Evolutionary conservation across 2,113 vertebrate genomes (phyloP).

Genomic region (Salvelinus namaycush): DNA sequence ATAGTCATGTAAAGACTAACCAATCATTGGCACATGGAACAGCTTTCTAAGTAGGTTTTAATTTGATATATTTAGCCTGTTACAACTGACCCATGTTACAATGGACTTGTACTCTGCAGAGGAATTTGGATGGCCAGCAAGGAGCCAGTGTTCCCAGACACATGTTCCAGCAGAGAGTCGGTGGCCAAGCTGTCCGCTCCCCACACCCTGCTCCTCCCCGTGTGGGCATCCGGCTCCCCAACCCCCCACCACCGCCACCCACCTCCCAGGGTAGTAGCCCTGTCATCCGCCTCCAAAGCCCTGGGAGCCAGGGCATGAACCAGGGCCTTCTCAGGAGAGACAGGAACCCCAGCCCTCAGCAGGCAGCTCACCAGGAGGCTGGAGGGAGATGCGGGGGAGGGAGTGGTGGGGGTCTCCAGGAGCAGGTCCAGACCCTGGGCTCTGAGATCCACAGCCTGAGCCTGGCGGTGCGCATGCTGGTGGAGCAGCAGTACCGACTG

Average conservation of each 20-base stretch:
- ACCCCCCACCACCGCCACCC: slow-evolving; percentile 38
- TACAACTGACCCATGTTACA: not conserved
- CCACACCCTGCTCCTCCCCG: slow-evolving; percentile 60
- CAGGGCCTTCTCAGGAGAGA: slow-evolving; percentile 35
- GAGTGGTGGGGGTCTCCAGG: slow-evolving; percentile 25
- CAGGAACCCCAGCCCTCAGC: slow-evolving; percentile 52
- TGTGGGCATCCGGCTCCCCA: slow-evolving; percentile 63
- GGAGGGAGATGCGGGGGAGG: slow-evolving; percentile 11
- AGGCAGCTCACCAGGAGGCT: slow-evolving; percentile 39
- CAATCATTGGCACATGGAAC: too few relatives aligned
- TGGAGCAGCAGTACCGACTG: slow-evolving; percentile 75
- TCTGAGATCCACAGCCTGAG: slow-evolving; percentile 74
- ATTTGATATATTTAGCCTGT: too few relatives aligned
- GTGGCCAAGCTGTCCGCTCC: slow-evolving; percentile 41
- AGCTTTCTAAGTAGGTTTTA: too few relatives aligned
- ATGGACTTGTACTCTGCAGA: slow-evolving; percentile 48
- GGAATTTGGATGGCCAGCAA: slow-evolving; percentile 47
- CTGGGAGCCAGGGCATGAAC: slow-evolving; percentile 39
- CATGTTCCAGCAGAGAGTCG: slow-evolving; percentile 58
- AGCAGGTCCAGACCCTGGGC: slow-evolving; percentile 76
- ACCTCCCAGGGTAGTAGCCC: slow-evolving; percentile 39
- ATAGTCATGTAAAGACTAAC: too few relatives aligned
- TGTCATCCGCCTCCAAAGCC: slow-evolving; percentile 41
- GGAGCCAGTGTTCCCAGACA: slow-evolving; percentile 43
- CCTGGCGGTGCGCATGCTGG: slow-evolving; percentile 71